A percentile compares a stretch with the other conserved stretches of the same genome.
These are phyloP conservation scores for Andrena bucephala DNA, from an alignment of 2,888 invertebrate species.

Conservation along the genomic window DNA sequence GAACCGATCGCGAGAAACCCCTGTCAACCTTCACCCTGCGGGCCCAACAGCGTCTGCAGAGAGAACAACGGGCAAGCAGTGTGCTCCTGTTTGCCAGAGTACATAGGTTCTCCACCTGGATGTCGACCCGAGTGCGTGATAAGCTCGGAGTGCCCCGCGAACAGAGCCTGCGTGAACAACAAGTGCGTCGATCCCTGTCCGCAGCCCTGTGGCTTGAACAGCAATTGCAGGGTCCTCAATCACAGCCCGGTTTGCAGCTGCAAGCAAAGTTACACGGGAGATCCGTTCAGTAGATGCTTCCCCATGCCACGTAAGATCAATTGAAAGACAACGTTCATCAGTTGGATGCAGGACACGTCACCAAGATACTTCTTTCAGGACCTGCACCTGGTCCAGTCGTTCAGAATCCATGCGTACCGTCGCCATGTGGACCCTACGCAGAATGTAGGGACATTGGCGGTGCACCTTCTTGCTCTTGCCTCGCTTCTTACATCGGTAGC, in stretches of 20 bases:
- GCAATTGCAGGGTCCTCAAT: slow-evolving; percentile 89
- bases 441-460: slow-evolving; percentile 86
- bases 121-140: slow-evolving; percentile 92
- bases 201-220: slow-evolving; percentile 86
- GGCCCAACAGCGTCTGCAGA: slow-evolving; percentile 85
- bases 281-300: slow-evolving; percentile 87
- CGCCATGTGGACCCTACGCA: slow-evolving; percentile 87
- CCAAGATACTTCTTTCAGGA: slow-evolving; percentile 27
- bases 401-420: slow-evolving; percentile 88
- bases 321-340: neutral
- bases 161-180: slow-evolving; percentile 92
- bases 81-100: slow-evolving; percentile 91
- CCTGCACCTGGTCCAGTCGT: slow-evolving; percentile 35
- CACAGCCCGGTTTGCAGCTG: slow-evolving; percentile 88
- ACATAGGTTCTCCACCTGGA: slow-evolving; percentile 91
- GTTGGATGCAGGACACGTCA: neutral
- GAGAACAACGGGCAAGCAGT: slow-evolving; percentile 85
- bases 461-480: slow-evolving; percentile 86
- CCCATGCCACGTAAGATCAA: slow-evolving; percentile 36
- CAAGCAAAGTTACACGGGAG: slow-evolving; percentile 86
- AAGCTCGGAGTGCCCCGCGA: slow-evolving; percentile 91
- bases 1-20: slow-evolving; percentile 71
- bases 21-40: slow-evolving; percentile 85
- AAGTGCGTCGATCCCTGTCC: slow-evolving; percentile 89
- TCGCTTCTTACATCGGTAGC: slow-evolving; percentile 83